phyloP scores from a whole-genome alignment of 2,113 vertebrate species.

The Raphicerus campestris region DNA sequence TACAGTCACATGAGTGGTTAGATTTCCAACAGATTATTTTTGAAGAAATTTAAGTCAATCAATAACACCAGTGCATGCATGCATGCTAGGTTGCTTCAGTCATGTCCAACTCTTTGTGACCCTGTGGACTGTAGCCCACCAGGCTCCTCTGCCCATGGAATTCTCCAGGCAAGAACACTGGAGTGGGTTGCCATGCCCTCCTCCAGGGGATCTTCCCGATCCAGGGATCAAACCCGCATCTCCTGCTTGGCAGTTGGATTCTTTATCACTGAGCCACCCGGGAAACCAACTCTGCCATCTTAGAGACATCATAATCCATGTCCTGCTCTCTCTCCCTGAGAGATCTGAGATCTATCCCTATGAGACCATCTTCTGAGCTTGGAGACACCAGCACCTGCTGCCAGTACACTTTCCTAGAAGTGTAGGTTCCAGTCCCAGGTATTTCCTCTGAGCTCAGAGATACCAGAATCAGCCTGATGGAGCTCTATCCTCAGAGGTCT shows the following conservation, averaged over 20 bases:
- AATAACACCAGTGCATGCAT: not conserved
- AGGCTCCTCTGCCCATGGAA: not conserved
- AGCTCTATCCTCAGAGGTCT: not conserved
- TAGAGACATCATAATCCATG: not conserved
- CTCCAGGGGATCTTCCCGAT: not conserved
- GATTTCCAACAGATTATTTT: not conserved
- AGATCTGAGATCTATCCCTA: not conserved
- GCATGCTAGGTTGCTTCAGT: not conserved
- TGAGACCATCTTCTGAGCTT: not conserved
- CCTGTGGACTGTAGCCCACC: accelerated
- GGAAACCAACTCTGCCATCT: not conserved
- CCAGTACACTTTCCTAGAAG: not conserved
- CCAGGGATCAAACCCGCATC: not conserved
- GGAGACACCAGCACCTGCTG: not conserved
- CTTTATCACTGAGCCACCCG: not conserved
- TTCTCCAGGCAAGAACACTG: not conserved
- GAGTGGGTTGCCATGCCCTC: not conserved
- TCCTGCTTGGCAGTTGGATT: not conserved
- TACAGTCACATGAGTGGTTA: not conserved
- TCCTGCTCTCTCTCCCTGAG: not conserved
- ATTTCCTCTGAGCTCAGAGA: not conserved
- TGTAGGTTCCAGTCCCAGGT: not conserved
- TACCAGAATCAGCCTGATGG: not conserved
- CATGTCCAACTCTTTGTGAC: not conserved
- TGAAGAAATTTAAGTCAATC: not conserved